phyloP scores from a whole-genome alignment of 2,113 vertebrate species.

The Drymodes brunneopygia region DNA sequence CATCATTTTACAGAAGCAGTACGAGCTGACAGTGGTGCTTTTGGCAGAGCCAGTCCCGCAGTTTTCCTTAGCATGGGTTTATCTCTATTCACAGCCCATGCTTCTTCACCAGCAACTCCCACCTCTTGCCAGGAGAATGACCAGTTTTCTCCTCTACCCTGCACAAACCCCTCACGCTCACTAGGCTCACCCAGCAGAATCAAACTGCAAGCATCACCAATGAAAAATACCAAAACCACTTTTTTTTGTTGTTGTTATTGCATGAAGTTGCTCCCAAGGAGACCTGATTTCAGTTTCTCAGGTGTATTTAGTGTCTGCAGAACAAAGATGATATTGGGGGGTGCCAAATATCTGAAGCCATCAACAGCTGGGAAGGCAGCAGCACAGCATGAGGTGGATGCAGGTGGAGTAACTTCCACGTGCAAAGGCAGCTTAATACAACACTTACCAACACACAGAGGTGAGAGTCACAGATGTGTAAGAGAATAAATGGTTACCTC shows the following conservation, averaged over 20 bases:
- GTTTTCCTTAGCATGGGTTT: rapidly evolving
- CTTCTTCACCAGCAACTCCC: neutral
- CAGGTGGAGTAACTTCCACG: neutral
- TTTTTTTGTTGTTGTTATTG: neutral
- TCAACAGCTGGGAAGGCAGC: neutral
- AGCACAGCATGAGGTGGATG: neutral
- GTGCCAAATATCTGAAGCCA: neutral
- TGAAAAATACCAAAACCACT: rapidly evolving
- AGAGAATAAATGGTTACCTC: neutral
- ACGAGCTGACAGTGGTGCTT: neutral
- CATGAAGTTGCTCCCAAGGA: neutral
- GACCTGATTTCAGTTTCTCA: neutral
- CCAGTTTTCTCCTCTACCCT: neutral
- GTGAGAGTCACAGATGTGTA: neutral
- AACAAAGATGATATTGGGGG: neutral
- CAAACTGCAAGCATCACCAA: neutral
- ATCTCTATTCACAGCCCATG: neutral
- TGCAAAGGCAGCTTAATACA: neutral
- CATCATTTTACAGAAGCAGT: neutral
- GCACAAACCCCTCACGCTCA: rapidly evolving
- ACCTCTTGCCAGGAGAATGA: rapidly evolving
- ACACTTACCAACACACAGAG: neutral
- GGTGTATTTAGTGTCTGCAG: neutral
- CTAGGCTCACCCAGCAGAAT: neutral
- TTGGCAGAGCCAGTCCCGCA: neutral